Evolutionary conservation across 2,888 invertebrate genomes (phyloP), one percentile per base, ranked within the genome.

Genomic region (Caenorhabditis zanzibari): DNA sequence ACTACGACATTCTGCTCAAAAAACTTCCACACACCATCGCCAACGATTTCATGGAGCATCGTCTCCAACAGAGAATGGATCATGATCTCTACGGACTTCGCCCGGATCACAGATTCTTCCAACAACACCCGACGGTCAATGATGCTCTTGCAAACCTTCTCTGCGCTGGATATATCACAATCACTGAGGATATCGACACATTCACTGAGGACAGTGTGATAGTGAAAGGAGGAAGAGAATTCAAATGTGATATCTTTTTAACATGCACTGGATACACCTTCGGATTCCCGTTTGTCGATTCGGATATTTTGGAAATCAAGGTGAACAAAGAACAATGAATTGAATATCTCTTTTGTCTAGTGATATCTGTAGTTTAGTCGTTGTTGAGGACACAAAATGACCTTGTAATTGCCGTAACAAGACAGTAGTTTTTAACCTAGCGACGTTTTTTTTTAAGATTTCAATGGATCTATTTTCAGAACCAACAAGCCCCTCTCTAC

Each of bases 171-270:
- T 85, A 90, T 38, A 90, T 93, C 24, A 91, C 87, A 2, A 85
- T 93, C 38, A 93, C 93, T 72, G 98, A 99, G 86, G 98, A 99
- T 84, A 99, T 99, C 98, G 99, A 99, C 93, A 98, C 98, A 94
- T 94, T 99, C 91, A 97, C 98, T 47, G 98, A 98, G 85, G 98
- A 98, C 76, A 97, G 97, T 44, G 94, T 99, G 90, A 98, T 98
- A 19, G 98, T 91, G 19, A 89, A 86, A 52, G 88, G 86, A 47
- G 92, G 91, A 28, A 81, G 85, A 41, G 83, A 82, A 61, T 90
- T 89, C 74, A 75, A 84, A 22, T 88, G 90, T 22, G 92, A 92
- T 73, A 93, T 93, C 0, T 93, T 93, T 47, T 92, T 92, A 59
- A 74, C 87, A 10, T 88, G 90, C 81, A 92, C 92, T 38, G 92